Conservation (phyloP, 2,113 vertebrate species). For the Vidua chalybeata region DNA sequence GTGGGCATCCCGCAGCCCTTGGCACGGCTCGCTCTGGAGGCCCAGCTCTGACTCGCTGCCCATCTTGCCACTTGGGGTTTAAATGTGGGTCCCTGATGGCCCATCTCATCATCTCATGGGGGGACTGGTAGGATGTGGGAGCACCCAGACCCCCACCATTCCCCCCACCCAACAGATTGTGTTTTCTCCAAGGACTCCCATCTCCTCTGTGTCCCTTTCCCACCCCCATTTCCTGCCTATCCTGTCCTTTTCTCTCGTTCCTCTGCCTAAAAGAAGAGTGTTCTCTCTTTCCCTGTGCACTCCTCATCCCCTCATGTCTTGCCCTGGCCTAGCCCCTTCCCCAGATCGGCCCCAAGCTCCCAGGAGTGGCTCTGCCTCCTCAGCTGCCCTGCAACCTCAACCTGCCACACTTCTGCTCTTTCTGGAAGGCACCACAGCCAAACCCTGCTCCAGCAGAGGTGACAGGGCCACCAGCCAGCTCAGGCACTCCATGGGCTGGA, state of each 20-base stretch:
- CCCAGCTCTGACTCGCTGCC: neutral
- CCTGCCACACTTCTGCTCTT: rapidly evolving
- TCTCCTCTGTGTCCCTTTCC: rapidly evolving
- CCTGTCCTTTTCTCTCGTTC: neutral
- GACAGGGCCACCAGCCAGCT: neutral
- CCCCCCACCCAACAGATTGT: neutral
- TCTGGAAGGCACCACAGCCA: rapidly evolving
- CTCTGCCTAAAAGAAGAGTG: neutral
- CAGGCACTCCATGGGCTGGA: rapidly evolving
- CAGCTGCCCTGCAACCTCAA: neutral
- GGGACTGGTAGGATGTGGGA: neutral
- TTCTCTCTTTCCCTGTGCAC: neutral
- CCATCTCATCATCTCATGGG: too few species aligned
- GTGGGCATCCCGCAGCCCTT: rapidly evolving
- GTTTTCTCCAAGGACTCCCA: neutral
- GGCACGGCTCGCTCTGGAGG: neutral
- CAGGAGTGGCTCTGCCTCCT: neutral
- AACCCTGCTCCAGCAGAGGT: neutral
- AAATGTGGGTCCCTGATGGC: too few species aligned
- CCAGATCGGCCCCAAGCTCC: rapidly evolving
- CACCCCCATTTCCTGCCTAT: neutral
- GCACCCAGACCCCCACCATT: rapidly evolving
- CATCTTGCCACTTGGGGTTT: neutral
- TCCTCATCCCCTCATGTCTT: neutral
- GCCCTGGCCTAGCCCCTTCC: neutral